Conservation (phyloP, 2,888 invertebrate species). For the Drosophila cognata region DNA sequence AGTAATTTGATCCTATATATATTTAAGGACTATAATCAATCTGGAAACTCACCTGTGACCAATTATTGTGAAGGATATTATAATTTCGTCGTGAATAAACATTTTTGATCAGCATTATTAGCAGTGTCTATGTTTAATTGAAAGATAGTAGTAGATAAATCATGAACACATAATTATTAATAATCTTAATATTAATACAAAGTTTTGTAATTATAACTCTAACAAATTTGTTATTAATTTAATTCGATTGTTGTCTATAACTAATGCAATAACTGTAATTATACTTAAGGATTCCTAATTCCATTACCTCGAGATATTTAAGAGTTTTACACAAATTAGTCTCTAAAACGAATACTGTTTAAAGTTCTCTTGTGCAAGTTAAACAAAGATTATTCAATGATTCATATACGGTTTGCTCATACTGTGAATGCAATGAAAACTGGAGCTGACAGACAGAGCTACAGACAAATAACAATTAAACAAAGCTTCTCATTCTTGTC, state of each 20-base stretch:
- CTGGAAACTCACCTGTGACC: neutral
- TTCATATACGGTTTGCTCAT: neutral
- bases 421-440: neutral
- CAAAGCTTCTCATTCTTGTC: slow-evolving; percentile 19
- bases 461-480: slow-evolving; percentile 9
- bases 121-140: neutral
- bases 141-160: neutral
- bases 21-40: neutral
- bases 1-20: slow-evolving; percentile 1
- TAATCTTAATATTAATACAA: neutral
- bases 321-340: neutral
- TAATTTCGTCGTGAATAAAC: neutral
- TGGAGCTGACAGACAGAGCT: neutral
- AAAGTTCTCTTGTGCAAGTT: neutral
- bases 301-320: neutral
- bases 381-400: neutral
- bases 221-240: neutral
- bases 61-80: neutral
- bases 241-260: neutral
- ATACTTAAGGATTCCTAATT: neutral
- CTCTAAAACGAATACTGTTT: neutral
- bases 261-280: neutral
- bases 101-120: neutral
- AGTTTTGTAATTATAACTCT: neutral
- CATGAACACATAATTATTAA: neutral